phyloP scores from a whole-genome alignment of 2,888 invertebrate genomes.

The Psylliodes chrysocephalus region DNA sequence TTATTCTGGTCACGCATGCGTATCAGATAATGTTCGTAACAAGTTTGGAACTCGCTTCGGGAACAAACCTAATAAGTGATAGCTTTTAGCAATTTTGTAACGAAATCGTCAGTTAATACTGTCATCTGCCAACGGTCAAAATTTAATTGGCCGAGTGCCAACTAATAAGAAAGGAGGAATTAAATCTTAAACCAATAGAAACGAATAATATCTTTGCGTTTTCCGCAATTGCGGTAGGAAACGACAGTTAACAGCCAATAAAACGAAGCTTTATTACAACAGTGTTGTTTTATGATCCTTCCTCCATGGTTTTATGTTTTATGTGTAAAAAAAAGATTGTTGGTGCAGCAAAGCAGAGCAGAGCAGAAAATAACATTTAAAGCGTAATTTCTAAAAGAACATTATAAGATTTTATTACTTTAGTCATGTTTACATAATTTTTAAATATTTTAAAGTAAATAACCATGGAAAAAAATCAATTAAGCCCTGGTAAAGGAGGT shows the following conservation, averaged over 20 bases:
- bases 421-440: constrained; percentile 16
- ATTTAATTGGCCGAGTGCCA: neutral
- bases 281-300: no score
- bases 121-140: neutral
- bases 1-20: no score
- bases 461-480: constrained; percentile 24
- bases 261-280: neutral
- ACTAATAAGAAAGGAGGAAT: neutral
- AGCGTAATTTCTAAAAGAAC: neutral
- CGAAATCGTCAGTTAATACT: neutral
- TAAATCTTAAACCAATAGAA: constrained; percentile 2
- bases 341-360: neutral
- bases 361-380: no score
- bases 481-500: constrained; percentile 13
- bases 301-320: no score
- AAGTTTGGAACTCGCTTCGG: no score
- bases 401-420: neutral
- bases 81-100: neutral
- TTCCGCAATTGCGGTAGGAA: neutral
- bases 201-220: neutral
- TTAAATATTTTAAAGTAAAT: neutral
- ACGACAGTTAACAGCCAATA: neutral
- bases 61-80: neutral
- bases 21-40: no score
- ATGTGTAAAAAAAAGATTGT: neutral